phyloP scores from a whole-genome alignment of 2,797 vertebrate genomes.

The Phalanger gymnotis region DNA sequence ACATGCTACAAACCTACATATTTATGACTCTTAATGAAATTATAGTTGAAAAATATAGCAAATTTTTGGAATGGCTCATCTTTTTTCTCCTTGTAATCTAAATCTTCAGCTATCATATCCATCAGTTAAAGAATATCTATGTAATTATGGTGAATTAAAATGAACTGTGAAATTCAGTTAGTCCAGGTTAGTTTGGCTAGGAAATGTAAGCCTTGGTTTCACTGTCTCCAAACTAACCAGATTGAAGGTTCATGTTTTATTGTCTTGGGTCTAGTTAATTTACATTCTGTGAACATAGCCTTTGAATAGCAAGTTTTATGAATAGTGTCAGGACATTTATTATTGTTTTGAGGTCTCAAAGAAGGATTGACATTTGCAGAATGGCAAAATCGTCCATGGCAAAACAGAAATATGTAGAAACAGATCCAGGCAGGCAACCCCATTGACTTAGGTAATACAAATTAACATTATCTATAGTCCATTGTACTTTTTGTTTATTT shows the following conservation, averaged over 20 bases:
- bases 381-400: neutral
- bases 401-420: neutral
- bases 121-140: neutral
- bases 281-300: neutral
- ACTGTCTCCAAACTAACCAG: neutral
- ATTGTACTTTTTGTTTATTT: neutral
- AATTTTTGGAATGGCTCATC: neutral
- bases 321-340: conserved; percentile 18
- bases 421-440: neutral
- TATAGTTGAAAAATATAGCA: neutral
- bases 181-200: neutral
- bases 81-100: neutral
- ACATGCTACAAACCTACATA: neutral
- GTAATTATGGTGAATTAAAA: neutral
- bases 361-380: conserved; percentile 2
- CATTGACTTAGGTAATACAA: neutral
- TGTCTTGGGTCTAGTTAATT: neutral
- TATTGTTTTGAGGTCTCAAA: conserved; percentile 28
- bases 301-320: neutral
- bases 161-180: conserved; percentile 6
- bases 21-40: neutral
- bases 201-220: neutral
- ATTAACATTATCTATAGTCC: neutral
- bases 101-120: neutral
- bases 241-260: neutral